Base-by-base conservation (phyloP, 2,113 vertebrate genomes). In the Nyctibius bracteatus region DNA sequence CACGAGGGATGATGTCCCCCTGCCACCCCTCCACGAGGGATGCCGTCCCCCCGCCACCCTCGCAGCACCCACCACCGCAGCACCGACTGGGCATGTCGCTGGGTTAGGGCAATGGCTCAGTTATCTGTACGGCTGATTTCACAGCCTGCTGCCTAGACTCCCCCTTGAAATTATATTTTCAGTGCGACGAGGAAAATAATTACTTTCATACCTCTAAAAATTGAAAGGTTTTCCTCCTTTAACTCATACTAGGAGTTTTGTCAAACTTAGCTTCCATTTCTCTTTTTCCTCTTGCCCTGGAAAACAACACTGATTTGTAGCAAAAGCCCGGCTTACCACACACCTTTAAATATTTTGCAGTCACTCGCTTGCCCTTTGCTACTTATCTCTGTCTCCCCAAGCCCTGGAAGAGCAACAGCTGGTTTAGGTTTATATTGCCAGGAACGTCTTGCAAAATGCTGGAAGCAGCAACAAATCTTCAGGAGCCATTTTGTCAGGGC, bases 71-170 rank as follows among this genome's bases (percentile, higher is more conserved):
- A 4, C 22, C 3, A 3, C 30, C 0, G 0, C 22, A 4, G 16
- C 27, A 37, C 11, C 2, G 3, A 35, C 44, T 24, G 31, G 66
- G 23, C 31, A 44, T 2, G 5, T 33, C 0, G 0, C 47, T 27
- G 72, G 28, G 7, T 35, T 30, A 39, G 19, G 8, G 66, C 25
- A 89, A 51, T 2, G 8, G 24, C 37, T 37, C 49, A 16, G 33
- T 17, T 25, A 41, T 14, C 54, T 44, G 25, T 11, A 58, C 1
- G 2, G 52, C 52, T 43, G 19, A 2, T 55, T 78, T 79, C 68
- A 61, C 43, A 51, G 59, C 17, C 41, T 66, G 59, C 59, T 78
- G 52, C 68, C 49, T 39, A 73, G 22, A 33, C 14, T 44, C n/a
- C 35, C 37, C 61, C 18, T 62, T 49, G 31, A 54, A 52, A 55